A percentile compares a stretch with the other conserved stretches of the same genome.
Conservation (phyloP, 2,797 vertebrate species). For the Chrosomus eos region DNA sequence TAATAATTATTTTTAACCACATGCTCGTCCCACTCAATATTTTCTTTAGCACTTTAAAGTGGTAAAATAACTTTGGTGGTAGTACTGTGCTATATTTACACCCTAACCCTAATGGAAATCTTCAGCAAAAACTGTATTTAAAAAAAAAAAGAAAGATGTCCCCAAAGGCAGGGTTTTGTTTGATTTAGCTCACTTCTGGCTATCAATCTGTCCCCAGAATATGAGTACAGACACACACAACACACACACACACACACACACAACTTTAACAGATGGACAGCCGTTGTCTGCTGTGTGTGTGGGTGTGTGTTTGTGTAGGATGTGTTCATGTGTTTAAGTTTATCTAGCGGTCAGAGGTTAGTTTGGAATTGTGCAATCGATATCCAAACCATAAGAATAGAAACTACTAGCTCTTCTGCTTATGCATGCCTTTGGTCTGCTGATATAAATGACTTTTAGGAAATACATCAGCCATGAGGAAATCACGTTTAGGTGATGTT, state of each 20-base stretch:
- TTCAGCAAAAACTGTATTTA: not conserved
- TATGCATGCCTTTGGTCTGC: not conserved
- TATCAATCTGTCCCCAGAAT: not conserved
- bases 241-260: not conserved
- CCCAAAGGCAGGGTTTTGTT: not conserved
- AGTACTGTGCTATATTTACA: not conserved
- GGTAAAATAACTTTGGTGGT: not conserved
- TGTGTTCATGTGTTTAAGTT: slow-evolving; percentile 17
- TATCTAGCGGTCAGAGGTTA: slow-evolving; percentile 8
- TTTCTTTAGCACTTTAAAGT: not conserved
- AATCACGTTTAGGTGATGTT: not conserved
- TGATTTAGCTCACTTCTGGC: not conserved
- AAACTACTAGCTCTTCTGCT: not conserved
- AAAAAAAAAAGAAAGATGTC: not conserved
- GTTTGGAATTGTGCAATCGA: slow-evolving; percentile 34
- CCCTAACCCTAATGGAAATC: not conserved
- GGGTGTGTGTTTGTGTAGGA: slow-evolving; percentile 16
- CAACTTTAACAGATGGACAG: slow-evolving; percentile 39
- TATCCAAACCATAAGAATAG: slow-evolving; percentile 6
- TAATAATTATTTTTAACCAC: not conserved
- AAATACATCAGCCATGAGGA: not conserved
- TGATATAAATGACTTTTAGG: not conserved
- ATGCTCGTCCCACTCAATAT: not conserved
- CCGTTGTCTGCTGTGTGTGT: not conserved
- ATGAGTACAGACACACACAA: not conserved